These are phyloP conservation scores for Bryconaethiops microstoma DNA, from an alignment of 2,797 vertebrate genomes.

Conservation along the genomic window DNA sequence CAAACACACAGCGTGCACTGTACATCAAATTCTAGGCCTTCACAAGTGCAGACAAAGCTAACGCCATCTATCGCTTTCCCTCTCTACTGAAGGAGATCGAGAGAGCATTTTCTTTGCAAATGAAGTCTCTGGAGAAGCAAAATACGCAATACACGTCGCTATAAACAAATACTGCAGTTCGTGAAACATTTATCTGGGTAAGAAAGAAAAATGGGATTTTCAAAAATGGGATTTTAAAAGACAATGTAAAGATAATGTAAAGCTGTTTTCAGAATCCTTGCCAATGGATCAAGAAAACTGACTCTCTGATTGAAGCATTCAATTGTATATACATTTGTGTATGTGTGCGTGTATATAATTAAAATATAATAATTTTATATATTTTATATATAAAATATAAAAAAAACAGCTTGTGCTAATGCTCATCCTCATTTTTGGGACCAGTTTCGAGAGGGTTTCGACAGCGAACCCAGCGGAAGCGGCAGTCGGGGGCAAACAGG, in stretches of 20 bases:
- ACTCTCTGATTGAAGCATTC: no score
- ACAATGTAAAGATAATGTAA: not conserved
- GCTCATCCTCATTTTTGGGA: no score
- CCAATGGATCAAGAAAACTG: not conserved
- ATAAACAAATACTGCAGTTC: not conserved
- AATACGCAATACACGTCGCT: not conserved
- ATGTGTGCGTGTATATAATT: no score
- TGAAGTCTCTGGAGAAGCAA: not conserved
- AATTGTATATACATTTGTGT: no score
- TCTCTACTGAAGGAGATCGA: not conserved
- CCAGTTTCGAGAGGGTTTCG: no score
- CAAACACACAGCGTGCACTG: constrained; percentile 8
- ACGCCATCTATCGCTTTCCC: constrained; percentile 2
- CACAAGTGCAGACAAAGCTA: not conserved
- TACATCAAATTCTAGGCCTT: not conserved
- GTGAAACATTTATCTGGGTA: not conserved
- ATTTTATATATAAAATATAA: no score
- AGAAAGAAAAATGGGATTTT: not conserved
- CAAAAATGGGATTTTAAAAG: not conserved
- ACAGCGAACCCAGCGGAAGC: no score
- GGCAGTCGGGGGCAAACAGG: no score
- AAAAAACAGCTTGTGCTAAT: no score
- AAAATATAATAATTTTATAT: no score
- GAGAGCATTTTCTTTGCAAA: constrained; percentile 9
- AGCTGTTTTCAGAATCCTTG: not conserved